phyloP scores from a whole-genome alignment of 2,797 vertebrate species.

The Mormyrops boulengeri region DNA sequence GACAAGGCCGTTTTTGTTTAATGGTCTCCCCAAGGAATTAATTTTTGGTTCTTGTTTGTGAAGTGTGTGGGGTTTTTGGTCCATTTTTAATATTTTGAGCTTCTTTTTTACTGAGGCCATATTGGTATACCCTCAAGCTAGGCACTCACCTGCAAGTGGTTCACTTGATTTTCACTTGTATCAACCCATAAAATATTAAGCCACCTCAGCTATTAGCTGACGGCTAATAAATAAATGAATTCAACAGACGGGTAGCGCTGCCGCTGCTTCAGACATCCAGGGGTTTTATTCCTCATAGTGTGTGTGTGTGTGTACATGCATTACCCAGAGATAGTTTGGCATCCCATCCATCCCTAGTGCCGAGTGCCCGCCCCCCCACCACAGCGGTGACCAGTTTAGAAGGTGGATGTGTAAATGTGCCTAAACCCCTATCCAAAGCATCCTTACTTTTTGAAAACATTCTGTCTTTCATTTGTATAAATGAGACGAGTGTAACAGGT shows the following conservation, averaged over 20 bases:
- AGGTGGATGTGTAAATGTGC: neutral
- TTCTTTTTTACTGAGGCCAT: conserved; percentile 1
- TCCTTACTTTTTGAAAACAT: neutral
- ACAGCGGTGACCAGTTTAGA: neutral
- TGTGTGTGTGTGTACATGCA: neutral
- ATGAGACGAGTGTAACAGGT: neutral
- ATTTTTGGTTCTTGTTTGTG: neutral
- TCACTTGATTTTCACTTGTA: neutral
- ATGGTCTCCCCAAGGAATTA: conserved; percentile 11
- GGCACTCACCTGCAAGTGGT: neutral
- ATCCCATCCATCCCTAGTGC: neutral
- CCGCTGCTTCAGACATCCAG: neutral
- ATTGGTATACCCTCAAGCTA: neutral
- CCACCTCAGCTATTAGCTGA: neutral
- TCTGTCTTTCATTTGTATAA: neutral
- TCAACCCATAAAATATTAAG: conserved; percentile 6
- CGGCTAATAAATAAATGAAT: neutral
- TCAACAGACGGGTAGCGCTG: neutral
- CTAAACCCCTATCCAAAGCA: neutral
- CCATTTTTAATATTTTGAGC: neutral
- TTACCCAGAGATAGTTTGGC: neutral
- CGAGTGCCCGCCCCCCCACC: neutral
- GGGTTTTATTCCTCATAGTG: neutral
- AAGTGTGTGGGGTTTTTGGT: neutral
- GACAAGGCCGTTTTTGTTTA: neutral